Evolutionary conservation across 1,140 invertebrate species (phyloP).

Genomic region (Sycophaga agraensis): DNA sequence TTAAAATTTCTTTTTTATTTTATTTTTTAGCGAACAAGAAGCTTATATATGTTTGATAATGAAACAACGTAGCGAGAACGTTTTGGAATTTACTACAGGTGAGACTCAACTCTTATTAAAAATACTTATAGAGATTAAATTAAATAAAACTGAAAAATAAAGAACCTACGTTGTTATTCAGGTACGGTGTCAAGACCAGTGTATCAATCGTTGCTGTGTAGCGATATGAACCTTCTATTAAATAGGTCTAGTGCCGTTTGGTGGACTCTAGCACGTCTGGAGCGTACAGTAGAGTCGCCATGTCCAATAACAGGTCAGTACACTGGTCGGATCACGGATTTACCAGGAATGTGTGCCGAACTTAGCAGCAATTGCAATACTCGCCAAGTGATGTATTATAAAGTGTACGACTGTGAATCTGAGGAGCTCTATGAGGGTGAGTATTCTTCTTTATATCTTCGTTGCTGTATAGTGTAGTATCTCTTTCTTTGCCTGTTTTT

Average conservation of each 20-base stretch:
- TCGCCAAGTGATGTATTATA: constrained; percentile 73
- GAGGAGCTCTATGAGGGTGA: constrained; percentile 68
- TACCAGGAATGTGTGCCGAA: constrained; percentile 69
- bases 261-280: constrained; percentile 63
- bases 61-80: constrained; percentile 65
- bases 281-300: constrained; percentile 59
- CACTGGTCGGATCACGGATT: constrained; percentile 67
- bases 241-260: constrained; percentile 52
- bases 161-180: constrained; percentile 24
- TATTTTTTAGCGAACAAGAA: constrained; percentile 64
- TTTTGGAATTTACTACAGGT: constrained; percentile 64
- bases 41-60: constrained; percentile 67
- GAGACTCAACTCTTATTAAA: background rate
- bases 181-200: constrained; percentile 42
- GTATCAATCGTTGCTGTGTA: constrained; percentile 46
- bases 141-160: too few species aligned
- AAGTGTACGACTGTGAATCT: constrained; percentile 66
- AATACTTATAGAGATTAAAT: too few species aligned
- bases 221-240: constrained; percentile 47
- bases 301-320: constrained; percentile 74
- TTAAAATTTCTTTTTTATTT: constrained; percentile 24
- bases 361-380: constrained; percentile 71
- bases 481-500: background rate
- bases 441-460: too few species aligned
- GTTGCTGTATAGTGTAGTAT: too few species aligned